Conservation (phyloP, 2,888 invertebrate genomes). For the Hoplodrina ambigua region DNA sequence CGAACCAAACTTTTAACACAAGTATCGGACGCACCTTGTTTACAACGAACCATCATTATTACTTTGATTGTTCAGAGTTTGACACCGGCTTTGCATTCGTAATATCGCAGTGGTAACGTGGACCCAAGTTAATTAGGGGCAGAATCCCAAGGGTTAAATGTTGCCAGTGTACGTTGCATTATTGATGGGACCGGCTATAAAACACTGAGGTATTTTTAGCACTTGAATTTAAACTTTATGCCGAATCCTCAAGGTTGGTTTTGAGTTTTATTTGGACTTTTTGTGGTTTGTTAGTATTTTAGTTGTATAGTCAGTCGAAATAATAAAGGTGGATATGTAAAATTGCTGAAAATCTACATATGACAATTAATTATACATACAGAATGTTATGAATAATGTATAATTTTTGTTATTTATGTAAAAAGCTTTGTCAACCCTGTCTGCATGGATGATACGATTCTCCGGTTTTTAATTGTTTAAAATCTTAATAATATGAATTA, state of each 20-base stretch:
- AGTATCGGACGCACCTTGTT: conserved; percentile 58
- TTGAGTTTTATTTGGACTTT: background rate
- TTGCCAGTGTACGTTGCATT: conserved; percentile 74
- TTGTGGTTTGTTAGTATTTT: conserved; percentile 43
- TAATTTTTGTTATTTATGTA: background rate
- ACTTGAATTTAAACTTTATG: conserved; percentile 37
- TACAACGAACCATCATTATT: conserved; percentile 59
- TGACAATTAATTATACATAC: conserved; percentile 20
- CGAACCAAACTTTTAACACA: conserved; percentile 41
- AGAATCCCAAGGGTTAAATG: conserved; percentile 71
- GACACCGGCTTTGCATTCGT: conserved; percentile 71
- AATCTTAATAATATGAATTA: conserved; percentile 24
- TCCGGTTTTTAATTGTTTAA: background rate
- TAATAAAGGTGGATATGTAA: conserved; percentile 39
- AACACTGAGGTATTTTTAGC: conserved; percentile 30
- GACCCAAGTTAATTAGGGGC: conserved; percentile 72
- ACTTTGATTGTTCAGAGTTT: conserved; percentile 67
- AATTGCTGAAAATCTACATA: conserved; percentile 24
- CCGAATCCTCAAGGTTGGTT: background rate
- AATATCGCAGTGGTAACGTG: conserved; percentile 64
- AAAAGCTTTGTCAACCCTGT: background rate
- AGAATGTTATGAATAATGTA: conserved; percentile 26
- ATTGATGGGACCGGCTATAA: conserved; percentile 69
- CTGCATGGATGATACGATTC: background rate
- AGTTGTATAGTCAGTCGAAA: conserved; percentile 41